A percentile compares a stretch with the other conserved stretches of the same genome.
phyloP scores from a whole-genome alignment of 2,797 vertebrate species.

The Melanotaenia maccullochi region DNA sequence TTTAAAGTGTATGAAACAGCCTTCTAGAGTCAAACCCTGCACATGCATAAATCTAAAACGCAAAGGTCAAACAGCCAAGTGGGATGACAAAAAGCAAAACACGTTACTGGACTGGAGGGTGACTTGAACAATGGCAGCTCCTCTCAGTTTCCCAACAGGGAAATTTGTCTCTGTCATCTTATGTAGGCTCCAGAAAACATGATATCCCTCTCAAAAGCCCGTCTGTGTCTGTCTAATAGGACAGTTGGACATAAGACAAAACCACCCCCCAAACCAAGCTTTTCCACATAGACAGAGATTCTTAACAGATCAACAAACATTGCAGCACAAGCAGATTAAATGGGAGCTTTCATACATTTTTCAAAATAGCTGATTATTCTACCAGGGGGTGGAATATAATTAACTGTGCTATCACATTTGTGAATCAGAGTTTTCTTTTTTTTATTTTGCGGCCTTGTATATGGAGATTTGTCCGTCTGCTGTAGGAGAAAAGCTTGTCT shows the following conservation, averaged over 20 bases:
- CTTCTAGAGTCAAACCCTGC: conserved; percentile 1
- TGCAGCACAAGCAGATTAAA: conserved; percentile 40
- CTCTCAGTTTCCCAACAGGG: conserved; percentile 22
- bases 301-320: conserved; percentile 46
- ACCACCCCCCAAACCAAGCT: conserved; percentile 32
- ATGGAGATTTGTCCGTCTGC: conserved; percentile 66
- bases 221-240: conserved; percentile 39
- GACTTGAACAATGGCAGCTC: conserved; percentile 1
- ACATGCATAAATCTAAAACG: background rate
- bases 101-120: background rate
- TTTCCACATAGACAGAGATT: conserved; percentile 27
- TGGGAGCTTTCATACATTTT: conserved; percentile 51
- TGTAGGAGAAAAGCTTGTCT: conserved; percentile 70
- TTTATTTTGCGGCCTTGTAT: conserved; percentile 42
- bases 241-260: conserved; percentile 54
- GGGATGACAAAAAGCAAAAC: conserved; percentile 11
- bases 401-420: conserved; percentile 41
- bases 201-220: conserved; percentile 21
- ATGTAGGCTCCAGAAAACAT: conserved; percentile 12
- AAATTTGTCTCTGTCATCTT: conserved; percentile 25
- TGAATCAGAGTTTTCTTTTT: conserved; percentile 42
- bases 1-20: conserved; percentile 11
- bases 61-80: conserved; percentile 17
- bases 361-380: conserved; percentile 52
- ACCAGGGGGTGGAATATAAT: conserved; percentile 66